Base-by-base conservation (phyloP, 2,113 vertebrate species). In the Meles meles region DNA sequence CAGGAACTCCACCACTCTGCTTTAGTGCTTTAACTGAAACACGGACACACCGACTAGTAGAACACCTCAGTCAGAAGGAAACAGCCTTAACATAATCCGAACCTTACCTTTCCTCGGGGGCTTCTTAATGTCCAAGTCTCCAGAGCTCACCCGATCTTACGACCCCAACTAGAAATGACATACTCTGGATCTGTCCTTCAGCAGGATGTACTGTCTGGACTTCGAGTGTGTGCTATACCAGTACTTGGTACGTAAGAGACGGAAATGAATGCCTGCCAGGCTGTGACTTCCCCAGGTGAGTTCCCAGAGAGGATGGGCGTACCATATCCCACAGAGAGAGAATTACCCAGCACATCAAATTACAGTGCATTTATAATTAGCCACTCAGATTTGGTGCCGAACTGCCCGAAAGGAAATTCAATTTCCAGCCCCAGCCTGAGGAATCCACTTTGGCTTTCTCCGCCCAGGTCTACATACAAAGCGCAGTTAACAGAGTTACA, bases 141-240 rank as follows among this genome's bases (percentile, higher is more conserved):
- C 63, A 52, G 37, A 87, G 71, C 23, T 93, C 12, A 25, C 29
- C 57, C 59, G 34, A 77, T 20, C 42, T 42, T 57, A 84, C 27
- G 4, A 4, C 1, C 49, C 47, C 71, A 37, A 2, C 3, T 1
- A 42, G 65, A 77, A 88, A 65, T 18, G 1, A 18, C 1, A n/a
- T 0, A 0, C 6, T 81, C 85, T 31, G 23, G 5, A n/a, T 25
- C 92, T 83, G 71, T 92, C 86, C 97, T 96, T 29, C 86, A 39
- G 87, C 91, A 92, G 83, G 57, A 47, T 39, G 87, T 92, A 83
- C 97, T 95, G n/a, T 81, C 83, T 92, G 71, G 94, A 87, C 79
- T 92, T 90, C 79, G 49, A 92, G 63, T 21, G 59, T n/a, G 91
- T 61, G 95, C 84, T 88, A 81, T 67, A 25, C 27, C 47, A 5